A percentile compares a stretch with the other conserved stretches of the same genome.
Conservation (phyloP, 2,888 invertebrate species). For the Andrena haemorrhoa region DNA sequence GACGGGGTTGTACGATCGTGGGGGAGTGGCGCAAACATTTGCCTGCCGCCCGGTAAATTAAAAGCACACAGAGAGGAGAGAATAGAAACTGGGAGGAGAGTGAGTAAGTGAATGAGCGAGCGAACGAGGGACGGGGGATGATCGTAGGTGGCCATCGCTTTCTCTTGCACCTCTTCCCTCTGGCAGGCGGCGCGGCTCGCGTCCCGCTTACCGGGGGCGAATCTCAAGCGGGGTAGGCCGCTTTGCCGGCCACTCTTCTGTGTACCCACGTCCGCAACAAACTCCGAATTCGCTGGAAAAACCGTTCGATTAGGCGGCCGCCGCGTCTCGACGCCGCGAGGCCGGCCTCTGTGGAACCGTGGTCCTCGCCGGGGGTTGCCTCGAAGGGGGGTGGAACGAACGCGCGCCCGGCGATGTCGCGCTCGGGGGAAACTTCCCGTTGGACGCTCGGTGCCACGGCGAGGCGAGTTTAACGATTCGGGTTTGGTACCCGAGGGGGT, state of each 20-base stretch:
- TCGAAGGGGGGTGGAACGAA: no score
- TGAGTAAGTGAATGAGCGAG: conserved; percentile 73
- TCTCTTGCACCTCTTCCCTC: conserved; percentile 46
- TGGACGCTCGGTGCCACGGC: no score
- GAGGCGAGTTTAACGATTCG: no score
- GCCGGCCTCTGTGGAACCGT: no score
- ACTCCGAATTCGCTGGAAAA: conserved; percentile 52
- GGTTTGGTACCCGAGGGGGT: no score
- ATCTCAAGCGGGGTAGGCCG: conserved; percentile 37
- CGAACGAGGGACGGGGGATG: conserved; percentile 56
- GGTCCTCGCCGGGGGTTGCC: no score
- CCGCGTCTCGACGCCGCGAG: background rate
- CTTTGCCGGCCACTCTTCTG: conserved; percentile 29
- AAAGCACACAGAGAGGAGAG: conserved; percentile 84
- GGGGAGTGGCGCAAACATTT: conserved; percentile 85
- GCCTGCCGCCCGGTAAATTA: conserved; percentile 85
- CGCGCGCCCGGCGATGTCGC: no score
- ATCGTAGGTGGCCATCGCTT: conserved; percentile 72
- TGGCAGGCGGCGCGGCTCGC: background rate
- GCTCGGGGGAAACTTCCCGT: no score
- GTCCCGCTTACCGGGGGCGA: conserved; percentile 29
- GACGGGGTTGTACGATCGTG: conserved; percentile 80
- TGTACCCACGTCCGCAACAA: conserved; percentile 53
- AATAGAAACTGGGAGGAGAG: conserved; percentile 77
- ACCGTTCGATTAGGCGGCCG: conserved; percentile 46